phyloP scores from a whole-genome alignment of 2,888 invertebrate species.

The Exephanes ischioxanthus region DNA sequence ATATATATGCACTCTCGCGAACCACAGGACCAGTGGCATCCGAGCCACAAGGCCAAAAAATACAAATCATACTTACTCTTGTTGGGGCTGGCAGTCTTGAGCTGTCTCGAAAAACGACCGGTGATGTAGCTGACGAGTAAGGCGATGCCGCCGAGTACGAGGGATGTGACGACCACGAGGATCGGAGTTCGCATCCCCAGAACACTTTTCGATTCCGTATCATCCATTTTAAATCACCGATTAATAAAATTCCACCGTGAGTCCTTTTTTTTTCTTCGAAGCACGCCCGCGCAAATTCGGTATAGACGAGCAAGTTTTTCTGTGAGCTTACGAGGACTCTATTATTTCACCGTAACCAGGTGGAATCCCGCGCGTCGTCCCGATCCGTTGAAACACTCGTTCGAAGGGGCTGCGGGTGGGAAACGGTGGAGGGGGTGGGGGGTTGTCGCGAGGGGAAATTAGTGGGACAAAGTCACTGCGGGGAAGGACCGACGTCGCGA shows the following conservation, averaged over 20 bases:
- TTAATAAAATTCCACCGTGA: neutral
- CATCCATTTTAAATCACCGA: slow-evolving; percentile 58
- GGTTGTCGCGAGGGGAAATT: neutral
- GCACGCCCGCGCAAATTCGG: neutral
- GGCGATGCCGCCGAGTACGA: slow-evolving; percentile 71
- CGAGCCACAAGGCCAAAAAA: neutral
- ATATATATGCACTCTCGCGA: neutral
- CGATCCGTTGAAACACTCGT: slow-evolving; percentile 9
- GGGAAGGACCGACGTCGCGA: neutral
- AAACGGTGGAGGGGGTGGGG: neutral
- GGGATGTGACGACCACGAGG: slow-evolving; percentile 65
- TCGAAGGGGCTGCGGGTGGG: neutral
- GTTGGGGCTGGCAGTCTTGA: slow-evolving; percentile 32
- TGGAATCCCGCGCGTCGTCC: slow-evolving; percentile 3
- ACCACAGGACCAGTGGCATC: neutral
- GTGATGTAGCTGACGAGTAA: slow-evolving; percentile 72
- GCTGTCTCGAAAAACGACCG: slow-evolving; percentile 69
- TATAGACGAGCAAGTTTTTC: neutral
- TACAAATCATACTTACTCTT: slow-evolving; percentile 72
- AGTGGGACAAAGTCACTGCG: neutral
- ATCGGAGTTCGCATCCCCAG: slow-evolving; percentile 61
- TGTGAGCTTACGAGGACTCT: neutral
- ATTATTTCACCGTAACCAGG: slow-evolving; percentile 1
- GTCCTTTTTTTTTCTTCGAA: neutral
- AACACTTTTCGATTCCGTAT: slow-evolving; percentile 57